Evolutionary conservation across 2,888 invertebrate genomes (phyloP).

Genomic region (Notodonta dromedarius): DNA sequence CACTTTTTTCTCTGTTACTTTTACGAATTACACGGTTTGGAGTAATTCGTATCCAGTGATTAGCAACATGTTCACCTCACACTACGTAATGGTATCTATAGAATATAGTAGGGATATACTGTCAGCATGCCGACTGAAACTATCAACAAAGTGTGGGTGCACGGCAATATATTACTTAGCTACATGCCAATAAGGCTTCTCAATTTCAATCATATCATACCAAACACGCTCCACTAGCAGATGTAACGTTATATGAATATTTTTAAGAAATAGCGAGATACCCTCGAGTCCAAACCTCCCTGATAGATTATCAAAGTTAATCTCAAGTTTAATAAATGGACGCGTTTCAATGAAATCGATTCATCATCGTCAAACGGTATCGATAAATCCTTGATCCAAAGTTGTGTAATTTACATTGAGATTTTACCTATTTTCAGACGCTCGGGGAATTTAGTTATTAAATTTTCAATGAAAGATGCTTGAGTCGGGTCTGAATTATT

Average conservation of each 20-base stretch:
- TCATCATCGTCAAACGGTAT: constrained; percentile 7
- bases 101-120: no score
- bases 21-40: no score
- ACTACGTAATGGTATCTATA: no score
- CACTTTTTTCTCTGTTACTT: no score
- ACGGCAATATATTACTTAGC: no score
- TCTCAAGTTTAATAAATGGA: constrained; percentile 3
- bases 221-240: neutral
- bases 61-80: no score
- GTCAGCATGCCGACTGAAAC: no score
- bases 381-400: constrained; percentile 8
- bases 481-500: neutral
- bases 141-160: no score
- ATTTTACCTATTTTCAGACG: neutral
- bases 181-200: no score
- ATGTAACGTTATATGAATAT: neutral
- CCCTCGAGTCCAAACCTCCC: neutral
- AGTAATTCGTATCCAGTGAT: no score
- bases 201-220: neutral
- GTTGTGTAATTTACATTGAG: constrained; percentile 5
- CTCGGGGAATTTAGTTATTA: neutral
- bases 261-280: neutral
- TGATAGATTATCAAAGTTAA: constrained; percentile 7
- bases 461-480: neutral
- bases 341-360: constrained; percentile 4